Evolutionary conservation across 2,888 invertebrate species (phyloP).

Genomic region (Candidula unifasciata): DNA sequence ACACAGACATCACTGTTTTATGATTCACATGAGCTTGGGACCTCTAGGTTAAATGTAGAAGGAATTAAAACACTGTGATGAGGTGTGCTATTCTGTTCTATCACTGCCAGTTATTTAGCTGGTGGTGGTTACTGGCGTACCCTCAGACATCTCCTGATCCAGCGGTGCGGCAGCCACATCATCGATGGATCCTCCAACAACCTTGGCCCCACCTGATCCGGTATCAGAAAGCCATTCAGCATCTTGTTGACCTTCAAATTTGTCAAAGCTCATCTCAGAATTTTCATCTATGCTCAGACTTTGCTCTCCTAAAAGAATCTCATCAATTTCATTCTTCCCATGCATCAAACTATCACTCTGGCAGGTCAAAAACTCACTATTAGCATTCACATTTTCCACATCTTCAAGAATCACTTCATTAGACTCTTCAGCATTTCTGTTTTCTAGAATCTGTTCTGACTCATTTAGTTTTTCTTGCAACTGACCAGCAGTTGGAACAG

Average conservation of each 20-base stretch:
- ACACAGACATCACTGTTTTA: too few species aligned
- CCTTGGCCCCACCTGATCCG: neutral
- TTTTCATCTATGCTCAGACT: conserved; percentile 4
- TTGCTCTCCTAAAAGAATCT: conserved; percentile 29
- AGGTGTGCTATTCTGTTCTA: conserved; percentile 10
- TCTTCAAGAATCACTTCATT: neutral
- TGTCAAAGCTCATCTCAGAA: neutral
- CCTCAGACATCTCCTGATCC: neutral
- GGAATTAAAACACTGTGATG: too few species aligned
- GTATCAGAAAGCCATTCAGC: neutral
- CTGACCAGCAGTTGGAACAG: neutral
- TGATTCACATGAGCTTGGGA: too few species aligned
- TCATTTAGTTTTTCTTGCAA: neutral
- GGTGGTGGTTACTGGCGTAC: neutral
- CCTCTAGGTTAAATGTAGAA: too few species aligned
- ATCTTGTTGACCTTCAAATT: neutral
- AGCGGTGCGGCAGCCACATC: neutral
- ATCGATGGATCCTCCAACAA: neutral
- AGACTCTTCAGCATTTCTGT: conserved; percentile 5
- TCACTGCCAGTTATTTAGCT: neutral
- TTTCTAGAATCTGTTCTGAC: neutral
- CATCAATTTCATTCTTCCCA: conserved; percentile 39
- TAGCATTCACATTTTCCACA: neutral
- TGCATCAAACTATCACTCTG: neutral
- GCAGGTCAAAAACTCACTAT: neutral